Percentiles rank a stretch among this genome's conserved stretches.
These are phyloP conservation scores for Galemys pyrenaicus DNA, from an alignment of 2,113 vertebrate genomes.

Conservation along the genomic window DNA sequence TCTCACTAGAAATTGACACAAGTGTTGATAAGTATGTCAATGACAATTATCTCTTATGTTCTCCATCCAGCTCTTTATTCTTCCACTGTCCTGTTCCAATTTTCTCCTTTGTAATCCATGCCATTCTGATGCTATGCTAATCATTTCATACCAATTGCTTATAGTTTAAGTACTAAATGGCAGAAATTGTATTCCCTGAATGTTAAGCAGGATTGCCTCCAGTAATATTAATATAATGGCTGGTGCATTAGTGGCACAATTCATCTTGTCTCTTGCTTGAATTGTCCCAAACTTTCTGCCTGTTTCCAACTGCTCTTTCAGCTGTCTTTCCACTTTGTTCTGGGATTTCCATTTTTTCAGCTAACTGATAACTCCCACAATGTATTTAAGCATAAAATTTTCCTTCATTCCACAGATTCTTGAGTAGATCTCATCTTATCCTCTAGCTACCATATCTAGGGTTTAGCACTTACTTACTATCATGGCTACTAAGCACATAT, in stretches of 20 bases:
- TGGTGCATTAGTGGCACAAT: background rate
- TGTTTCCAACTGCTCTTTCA: background rate
- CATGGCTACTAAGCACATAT: background rate
- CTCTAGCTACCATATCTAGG: background rate
- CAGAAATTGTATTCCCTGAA: background rate
- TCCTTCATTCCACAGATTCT: background rate
- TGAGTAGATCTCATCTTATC: background rate
- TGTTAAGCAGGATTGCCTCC: background rate
- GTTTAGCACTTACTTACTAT: background rate
- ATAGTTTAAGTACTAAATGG: background rate
- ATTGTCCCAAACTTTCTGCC: background rate
- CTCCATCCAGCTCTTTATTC: background rate
- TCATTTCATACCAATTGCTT: background rate
- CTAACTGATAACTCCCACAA: background rate
- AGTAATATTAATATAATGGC: background rate
- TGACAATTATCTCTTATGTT: background rate
- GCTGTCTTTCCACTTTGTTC: background rate
- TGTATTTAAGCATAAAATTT: background rate
- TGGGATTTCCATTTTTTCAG: background rate
- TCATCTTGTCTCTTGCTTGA: background rate
- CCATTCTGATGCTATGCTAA: background rate
- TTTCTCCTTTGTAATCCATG: background rate
- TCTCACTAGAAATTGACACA: background rate
- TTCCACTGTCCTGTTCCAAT: background rate
- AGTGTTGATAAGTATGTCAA: background rate